These are phyloP conservation scores for Limulus polyphemus DNA, from an alignment of 2,888 invertebrate genomes.

Conservation along the genomic window DNA sequence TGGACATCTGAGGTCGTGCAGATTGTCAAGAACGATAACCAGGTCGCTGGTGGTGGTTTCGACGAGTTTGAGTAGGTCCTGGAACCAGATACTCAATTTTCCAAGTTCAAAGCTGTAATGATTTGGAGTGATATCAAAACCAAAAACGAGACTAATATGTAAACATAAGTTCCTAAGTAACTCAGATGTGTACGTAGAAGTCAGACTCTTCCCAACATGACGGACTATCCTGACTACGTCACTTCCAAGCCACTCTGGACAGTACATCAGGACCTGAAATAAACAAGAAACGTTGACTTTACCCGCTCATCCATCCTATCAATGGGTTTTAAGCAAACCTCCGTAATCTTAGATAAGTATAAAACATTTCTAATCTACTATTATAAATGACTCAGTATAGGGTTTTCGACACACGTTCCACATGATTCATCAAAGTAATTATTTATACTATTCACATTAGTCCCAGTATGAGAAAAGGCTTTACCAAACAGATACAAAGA, in stretches of 20 bases:
- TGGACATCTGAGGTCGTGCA: constrained; percentile 52
- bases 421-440: too few species aligned
- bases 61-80: constrained; percentile 55
- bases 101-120: constrained; percentile 72
- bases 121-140: constrained; percentile 50
- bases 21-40: constrained; percentile 63
- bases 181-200: constrained; percentile 68
- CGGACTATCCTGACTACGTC: constrained; percentile 44
- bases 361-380: too few species aligned
- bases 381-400: too few species aligned
- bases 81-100: constrained; percentile 76
- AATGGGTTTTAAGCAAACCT: too few species aligned
- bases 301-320: too few species aligned
- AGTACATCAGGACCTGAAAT: constrained; percentile 24
- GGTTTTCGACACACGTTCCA: too few species aligned
- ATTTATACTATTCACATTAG: too few species aligned
- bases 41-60: constrained; percentile 59
- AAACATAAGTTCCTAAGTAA: constrained; percentile 65
- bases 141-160: constrained; percentile 65
- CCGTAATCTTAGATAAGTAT: too few species aligned
- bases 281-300: too few species aligned
- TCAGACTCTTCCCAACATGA: constrained; percentile 58
- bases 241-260: constrained; percentile 40
- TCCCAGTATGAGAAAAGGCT: too few species aligned
- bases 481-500: too few species aligned